These are phyloP conservation scores for Aplochiton taeniatus DNA, from an alignment of 2,797 vertebrate genomes.

Conservation along the genomic window DNA sequence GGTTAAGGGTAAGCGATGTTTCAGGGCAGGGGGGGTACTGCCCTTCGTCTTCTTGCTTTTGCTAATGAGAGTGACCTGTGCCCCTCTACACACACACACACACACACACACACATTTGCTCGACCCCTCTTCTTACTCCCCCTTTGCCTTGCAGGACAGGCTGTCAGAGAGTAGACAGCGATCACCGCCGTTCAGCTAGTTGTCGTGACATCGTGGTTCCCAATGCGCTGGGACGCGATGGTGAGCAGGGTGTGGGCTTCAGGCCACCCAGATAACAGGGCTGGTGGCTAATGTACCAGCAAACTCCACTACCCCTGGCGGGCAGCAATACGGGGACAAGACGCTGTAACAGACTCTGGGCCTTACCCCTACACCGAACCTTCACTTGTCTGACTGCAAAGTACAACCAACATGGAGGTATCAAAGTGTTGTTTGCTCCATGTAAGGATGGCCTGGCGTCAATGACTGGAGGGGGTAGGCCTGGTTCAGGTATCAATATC, in stretches of 20 bases:
- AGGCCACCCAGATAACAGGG: constrained; percentile 7
- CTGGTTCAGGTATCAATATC: no score
- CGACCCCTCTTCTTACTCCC: background rate
- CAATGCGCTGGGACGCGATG: constrained; percentile 45
- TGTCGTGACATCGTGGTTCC: constrained; percentile 16
- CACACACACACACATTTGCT: background rate
- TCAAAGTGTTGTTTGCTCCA: no score
- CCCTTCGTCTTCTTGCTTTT: constrained; percentile 35
- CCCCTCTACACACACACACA: constrained; percentile 18
- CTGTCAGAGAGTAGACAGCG: constrained; percentile 22
- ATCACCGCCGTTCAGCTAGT: constrained; percentile 26
- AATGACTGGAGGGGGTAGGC: no score
- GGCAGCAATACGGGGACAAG: background rate
- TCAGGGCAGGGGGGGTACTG: constrained; percentile 14
- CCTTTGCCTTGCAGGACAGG: constrained; percentile 18
- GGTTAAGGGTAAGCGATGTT: background rate
- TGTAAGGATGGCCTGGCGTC: no score
- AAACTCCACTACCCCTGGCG: constrained; percentile 36
- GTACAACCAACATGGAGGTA: no score
- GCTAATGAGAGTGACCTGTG: constrained; percentile 52
- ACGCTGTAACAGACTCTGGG: no score
- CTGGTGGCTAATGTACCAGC: constrained; percentile 24
- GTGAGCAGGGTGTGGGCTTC: constrained; percentile 7
- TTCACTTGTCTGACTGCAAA: no score
- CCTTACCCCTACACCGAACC: no score